Evolutionary conservation across 2,888 invertebrate genomes (phyloP).

Genomic region (Chalcis sispes): DNA sequence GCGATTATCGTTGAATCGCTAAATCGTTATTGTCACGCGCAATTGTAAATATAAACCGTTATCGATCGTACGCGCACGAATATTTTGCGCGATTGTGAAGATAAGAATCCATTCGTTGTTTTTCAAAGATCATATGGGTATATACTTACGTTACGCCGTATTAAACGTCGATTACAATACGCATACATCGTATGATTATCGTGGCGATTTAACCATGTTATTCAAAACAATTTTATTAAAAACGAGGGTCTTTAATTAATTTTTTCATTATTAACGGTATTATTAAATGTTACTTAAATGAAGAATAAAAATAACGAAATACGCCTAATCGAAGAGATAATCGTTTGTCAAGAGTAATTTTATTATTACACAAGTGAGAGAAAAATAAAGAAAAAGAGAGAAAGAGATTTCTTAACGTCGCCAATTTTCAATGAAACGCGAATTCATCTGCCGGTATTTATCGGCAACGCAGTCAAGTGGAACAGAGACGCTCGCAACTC

Average conservation of each 20-base stretch:
- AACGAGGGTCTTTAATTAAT: conserved; percentile 34
- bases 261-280: not conserved
- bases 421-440: conserved; percentile 36
- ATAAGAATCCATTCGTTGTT: conserved; percentile 7
- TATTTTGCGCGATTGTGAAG: conserved; percentile 4
- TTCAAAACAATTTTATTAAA: conserved; percentile 18
- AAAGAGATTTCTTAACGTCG: conserved; percentile 26
- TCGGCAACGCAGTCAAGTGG: conserved; percentile 1
- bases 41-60: conserved; percentile 10
- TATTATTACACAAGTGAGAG: conserved; percentile 43
- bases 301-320: not conserved
- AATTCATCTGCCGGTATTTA: conserved; percentile 38
- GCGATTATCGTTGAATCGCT: not conserved
- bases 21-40: not conserved
- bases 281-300: conserved; percentile 39
- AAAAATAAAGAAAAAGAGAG: too few species aligned
- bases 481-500: not conserved
- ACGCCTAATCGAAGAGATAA: conserved; percentile 12
- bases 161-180: not conserved
- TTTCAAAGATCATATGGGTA: too few species aligned
- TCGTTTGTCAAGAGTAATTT: conserved; percentile 47
- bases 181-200: not conserved
- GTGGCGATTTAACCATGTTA: not conserved
- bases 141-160: not conserved
- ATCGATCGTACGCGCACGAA: not conserved